Base-by-base conservation (phyloP, 2,113 vertebrate species). In the Recurvirostra avosetta region DNA sequence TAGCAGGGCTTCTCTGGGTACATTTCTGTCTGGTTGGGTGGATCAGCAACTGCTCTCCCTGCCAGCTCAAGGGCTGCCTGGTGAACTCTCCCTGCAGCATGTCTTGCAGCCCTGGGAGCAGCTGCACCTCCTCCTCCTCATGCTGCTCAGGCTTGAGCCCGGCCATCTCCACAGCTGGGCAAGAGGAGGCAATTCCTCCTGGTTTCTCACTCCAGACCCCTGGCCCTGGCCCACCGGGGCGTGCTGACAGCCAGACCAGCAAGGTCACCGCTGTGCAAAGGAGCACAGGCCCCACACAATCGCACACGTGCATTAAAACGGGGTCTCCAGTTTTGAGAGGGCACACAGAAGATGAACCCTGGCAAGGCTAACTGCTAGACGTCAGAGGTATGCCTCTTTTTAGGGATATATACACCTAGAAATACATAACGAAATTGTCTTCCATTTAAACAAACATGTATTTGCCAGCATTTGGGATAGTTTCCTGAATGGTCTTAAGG, bases 141-240 rank as follows among this genome's bases (percentile, higher is more conserved):
- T 11, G 3, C 13, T 32, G 26, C 34, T 90, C 40, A 65, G 55
- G 10, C 40, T 73, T 53, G 36, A 79, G 36, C 11, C 34, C 27
- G 43, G 2, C 50, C 22, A 40, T 9, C 32, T n/a, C 58, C 26
- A 52, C 41, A 56, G 49, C 29, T 9, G 58, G 55, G 52, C 12
- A 25, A 62, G 22, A 58, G 61, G 32, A 77, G 13, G 22, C 15
- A 27, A 25, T 43, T 72, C 52, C 34, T 88, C n/a, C 21, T 45
- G 40, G 11, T 50, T 82, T 63, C 30, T 49, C 15, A 34, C 36
- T 71, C n/a, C 38, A 34, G 26, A 25, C 6, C 11, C 12, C 4
- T 8, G 38, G 22, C 41, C 43, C 36, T 45, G 32, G 8, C 1
- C 14, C 27, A 22, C 1, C 0, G 1, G 58, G n/a, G 6, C 8